Evolutionary conservation across 2,888 invertebrate genomes (phyloP), one percentile per base, ranked within the genome.

Genomic region (Philereme vetulata): DNA sequence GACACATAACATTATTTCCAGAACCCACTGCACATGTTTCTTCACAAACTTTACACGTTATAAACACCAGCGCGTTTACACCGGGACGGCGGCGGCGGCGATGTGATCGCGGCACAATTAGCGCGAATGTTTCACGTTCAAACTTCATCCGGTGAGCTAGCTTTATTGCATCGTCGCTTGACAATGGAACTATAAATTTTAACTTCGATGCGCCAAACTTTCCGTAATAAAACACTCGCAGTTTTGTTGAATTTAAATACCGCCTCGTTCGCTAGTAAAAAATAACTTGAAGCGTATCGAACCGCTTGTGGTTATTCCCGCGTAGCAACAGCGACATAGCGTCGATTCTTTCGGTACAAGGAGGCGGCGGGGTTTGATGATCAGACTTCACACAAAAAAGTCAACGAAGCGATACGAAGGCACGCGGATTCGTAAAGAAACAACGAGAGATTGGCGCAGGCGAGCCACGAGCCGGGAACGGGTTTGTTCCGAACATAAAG

Each of bases 381-480:
- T 77, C 77, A 74, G 80, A 78, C 75, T 78, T 74, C 56, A 70
- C 68, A 77, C 79, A 84, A 88, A 78, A 85, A 88, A 86, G 76
- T 78, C 73, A 74, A 79, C 77, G 76, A 78, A 77, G 76, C 81
- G 75, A 81, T 82, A 78, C 78, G 75, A 82, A 78, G 82, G 81
- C 81, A 83, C 79, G 84, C 81, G 82, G 83, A 84, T 85, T 88
- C 81, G 78, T 81, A 85, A 84, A 85, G 81, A 75, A 85, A 78
- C 82, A 85, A 86, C 76, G 85, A 80, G 79, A 82, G 76, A 74
- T 72, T 75, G 70, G 70, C 66, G 72, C 72, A 64, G 72, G 76
- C 73, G 64, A 67, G 75, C 77, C 76, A 67, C 73, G 72, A 70
- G 75, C 62, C 73, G 67, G 70, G 74, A 86, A 88, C 88, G 79